Base-by-base conservation (phyloP, 2,888 invertebrate genomes). In the Tetramorium bicarinatum region DNA sequence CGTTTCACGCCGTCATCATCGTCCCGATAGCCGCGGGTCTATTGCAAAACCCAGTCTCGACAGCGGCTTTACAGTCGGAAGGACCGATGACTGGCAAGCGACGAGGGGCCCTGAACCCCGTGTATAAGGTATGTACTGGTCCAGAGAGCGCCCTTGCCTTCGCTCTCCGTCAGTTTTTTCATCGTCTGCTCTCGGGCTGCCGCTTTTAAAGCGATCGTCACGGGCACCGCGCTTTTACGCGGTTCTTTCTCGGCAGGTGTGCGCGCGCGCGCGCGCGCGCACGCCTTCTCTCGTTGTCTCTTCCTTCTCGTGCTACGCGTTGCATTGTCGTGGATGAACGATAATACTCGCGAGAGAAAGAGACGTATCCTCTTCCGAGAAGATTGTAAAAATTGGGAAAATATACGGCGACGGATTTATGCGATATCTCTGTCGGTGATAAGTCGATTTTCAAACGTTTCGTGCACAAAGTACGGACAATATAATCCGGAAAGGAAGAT, bases 161-260 rank as follows among this genome's bases (percentile, higher is more conserved):
- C 88, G 90, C 89, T 92, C 89, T 92, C 88, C 89, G 91, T 91
- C 92, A 93, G 93, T 92, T 93, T 93, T 93, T 93, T 93, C 91
- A 93, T 87, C 93, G 93, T 93, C 93, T 93, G 92, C 91, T 90
- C 89, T 86, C 84, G 88, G 88, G 84, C 85, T 86, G 87, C 88
- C 87, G 85, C 89, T 89, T 92, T 91, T 89, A 89, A 91, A 91
- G 87, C 89, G 90, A 91, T 90, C 91, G 88, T 91, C 90, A 90
- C 91, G 90, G 91, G 90, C 87, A 89, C 85, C 91, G 88, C 89
- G 86, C 85, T 90, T 90, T 90, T 90, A 90, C 87, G 90, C 88
- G 86, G 82, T 84, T 88, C 87, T 89, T 84, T 87, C 87, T 80
- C 71, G 76, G 90, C 90, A 90, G 90, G 89, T 89, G 90, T 86